These are phyloP conservation scores for Oryzaephilus surinamensis DNA, from an alignment of 1,140 invertebrate genomes.

Conservation along the genomic window DNA sequence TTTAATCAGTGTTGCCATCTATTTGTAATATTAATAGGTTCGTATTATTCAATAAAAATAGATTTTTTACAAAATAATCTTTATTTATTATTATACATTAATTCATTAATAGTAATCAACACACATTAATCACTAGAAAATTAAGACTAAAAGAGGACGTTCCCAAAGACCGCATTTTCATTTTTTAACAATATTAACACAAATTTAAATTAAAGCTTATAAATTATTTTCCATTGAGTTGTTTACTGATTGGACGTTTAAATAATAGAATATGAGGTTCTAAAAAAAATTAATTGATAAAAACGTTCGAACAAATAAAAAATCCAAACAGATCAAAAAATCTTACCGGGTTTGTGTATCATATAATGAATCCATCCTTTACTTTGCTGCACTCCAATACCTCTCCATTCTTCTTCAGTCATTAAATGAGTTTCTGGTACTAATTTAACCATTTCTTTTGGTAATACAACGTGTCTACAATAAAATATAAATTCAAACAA, in stretches of 20 bases:
- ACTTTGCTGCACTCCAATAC: constrained; percentile 86
- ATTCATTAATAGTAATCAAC: too few species aligned
- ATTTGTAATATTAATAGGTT: too few species aligned
- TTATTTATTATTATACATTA: too few species aligned
- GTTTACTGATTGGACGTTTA: constrained; percentile 52
- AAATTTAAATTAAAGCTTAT: too few species aligned
- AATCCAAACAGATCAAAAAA: background rate
- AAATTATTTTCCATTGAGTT: too few species aligned
- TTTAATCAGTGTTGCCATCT: too few species aligned
- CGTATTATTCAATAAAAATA: too few species aligned
- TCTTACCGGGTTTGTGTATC: constrained; percentile 69
- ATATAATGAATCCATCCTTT: constrained; percentile 94
- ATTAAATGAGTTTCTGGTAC: constrained; percentile 86
- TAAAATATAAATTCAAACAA: constrained; percentile 5
- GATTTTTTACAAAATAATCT: too few species aligned
- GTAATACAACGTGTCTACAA: constrained; percentile 83
- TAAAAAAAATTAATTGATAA: constrained; percentile 12
- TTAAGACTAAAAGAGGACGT: too few species aligned
- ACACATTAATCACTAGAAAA: too few species aligned
- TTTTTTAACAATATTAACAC: too few species aligned
- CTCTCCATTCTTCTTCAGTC: constrained; percentile 85
- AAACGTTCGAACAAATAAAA: background rate
- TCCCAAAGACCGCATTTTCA: too few species aligned
- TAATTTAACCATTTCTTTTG: constrained; percentile 80
- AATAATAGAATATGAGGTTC: constrained; percentile 59